phyloP scores from a whole-genome alignment of 2,888 invertebrate genomes.

The Drosophila robusta region DNA sequence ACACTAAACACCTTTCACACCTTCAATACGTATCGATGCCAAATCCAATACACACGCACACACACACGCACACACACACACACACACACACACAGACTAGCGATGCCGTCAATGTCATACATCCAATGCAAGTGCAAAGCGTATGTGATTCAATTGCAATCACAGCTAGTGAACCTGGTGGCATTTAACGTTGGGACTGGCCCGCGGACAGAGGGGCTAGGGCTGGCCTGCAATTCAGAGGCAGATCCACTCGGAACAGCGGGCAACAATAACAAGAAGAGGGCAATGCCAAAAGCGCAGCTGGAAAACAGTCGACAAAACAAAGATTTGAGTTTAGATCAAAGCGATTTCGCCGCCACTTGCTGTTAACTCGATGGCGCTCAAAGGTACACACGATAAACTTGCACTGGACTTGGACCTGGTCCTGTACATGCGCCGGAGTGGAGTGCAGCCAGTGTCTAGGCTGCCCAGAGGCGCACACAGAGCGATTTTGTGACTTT shows the following conservation, averaged over 20 bases:
- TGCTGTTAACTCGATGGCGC: conserved; percentile 77
- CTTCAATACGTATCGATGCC: conserved; percentile 49
- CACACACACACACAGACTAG: conserved; percentile 4
- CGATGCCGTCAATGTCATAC: conserved; percentile 65
- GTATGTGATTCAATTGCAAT: conserved; percentile 73
- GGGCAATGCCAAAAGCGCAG: conserved; percentile 70
- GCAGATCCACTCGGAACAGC: conserved; percentile 48
- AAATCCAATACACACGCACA: conserved; percentile 37
- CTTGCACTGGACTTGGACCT: conserved; percentile 56
- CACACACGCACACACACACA: conserved; percentile 13
- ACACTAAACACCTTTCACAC: conserved; percentile 82
- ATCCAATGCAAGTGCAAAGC: conserved; percentile 46
- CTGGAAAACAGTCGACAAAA: conserved; percentile 70
- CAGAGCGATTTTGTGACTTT: conserved; percentile 21
- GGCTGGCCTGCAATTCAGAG: conserved; percentile 38
- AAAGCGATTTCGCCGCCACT: conserved; percentile 77
- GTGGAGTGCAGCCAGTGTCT: conserved; percentile 49
- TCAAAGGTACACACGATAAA: conserved; percentile 72
- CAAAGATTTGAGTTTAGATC: conserved; percentile 78
- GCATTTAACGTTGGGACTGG: conserved; percentile 62
- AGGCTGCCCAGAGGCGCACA: conserved; percentile 55
- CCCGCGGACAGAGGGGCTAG: background rate
- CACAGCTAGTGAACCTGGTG: conserved; percentile 77
- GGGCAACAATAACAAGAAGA: conserved; percentile 58
- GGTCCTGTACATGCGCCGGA: conserved; percentile 25